Evolutionary conservation across 1,140 invertebrate species (phyloP), one percentile per base, ranked within the genome.

Genomic region (Samia ricini): DNA sequence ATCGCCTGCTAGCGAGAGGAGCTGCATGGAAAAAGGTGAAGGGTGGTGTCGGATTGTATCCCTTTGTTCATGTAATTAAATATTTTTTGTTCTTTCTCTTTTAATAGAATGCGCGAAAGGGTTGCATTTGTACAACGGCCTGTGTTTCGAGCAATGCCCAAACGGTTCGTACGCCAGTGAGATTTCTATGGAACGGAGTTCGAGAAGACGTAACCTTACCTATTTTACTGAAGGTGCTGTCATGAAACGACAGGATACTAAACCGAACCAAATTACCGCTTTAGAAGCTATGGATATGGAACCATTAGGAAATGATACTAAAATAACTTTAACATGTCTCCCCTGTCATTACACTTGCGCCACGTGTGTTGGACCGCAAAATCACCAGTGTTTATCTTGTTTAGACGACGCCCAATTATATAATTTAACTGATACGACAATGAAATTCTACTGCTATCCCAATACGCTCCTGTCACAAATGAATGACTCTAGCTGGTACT

Each of bases 91-190:
- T 86, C 81, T 88, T 69, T 88, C 70, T 80, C 76, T 88, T 79
- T 72, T 75, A 87, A 66, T 90, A 90, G 88, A 88, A 76, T 90
- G 88, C 88, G 82, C 82, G 74, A 88, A 90, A 79, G 88, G 85
- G 83, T 83, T 88, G 74, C 88, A 90, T 81, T 88, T 90, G 75
- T 88, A 83, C 88, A 79, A 80, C 72, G 88, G 85, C 58, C 82
- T 83, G 71, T 90, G 88, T 74, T 88, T 78, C 78, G 66, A 68
- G 33, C 76, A 64, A 71, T 90, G 88, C 67, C 88, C 88, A 29
- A 77, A 69, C 58, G 80, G 81, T 51, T 87, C 85, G 10, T 90
- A 87, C 71, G 81, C 85, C 67, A 85, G 79, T 63, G 87, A 87
- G 72, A 74, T 83, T 22, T 63, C 83, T n/a, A 76, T 69, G 72